Percentiles rank a stretch among this genome's conserved stretches.
phyloP scores from a whole-genome alignment of 2,888 invertebrate genomes.

The Yponomeuta plumbellus region DNA sequence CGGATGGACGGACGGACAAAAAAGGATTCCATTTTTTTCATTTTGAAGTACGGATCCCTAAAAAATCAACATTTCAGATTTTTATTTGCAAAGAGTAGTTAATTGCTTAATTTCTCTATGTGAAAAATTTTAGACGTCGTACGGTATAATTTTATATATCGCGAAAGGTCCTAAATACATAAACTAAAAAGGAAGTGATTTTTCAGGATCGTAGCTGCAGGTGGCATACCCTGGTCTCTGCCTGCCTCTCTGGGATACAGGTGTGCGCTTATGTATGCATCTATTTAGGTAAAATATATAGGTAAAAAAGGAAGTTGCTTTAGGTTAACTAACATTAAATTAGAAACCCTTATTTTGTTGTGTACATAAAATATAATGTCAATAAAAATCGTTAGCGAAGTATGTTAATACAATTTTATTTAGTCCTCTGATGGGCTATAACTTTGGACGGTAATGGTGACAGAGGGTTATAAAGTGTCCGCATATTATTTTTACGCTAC shows the following conservation, averaged over 20 bases:
- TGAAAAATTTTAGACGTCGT: neutral
- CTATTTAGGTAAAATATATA: too few relatives aligned
- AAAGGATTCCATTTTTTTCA: too few relatives aligned
- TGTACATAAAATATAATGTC: neutral
- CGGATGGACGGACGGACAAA: too few relatives aligned
- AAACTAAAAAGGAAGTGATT: too few relatives aligned
- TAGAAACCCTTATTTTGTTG: neutral
- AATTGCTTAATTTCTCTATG: neutral
- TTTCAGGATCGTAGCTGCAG: too few relatives aligned
- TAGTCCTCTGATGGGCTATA: slow-evolving; percentile 12
- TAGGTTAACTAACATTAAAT: neutral
- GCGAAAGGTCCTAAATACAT: neutral
- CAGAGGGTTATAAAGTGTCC: slow-evolving; percentile 14
- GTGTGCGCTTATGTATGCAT: too few relatives aligned
- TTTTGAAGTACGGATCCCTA: too few relatives aligned
- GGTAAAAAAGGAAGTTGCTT: neutral
- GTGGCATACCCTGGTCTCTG: too few relatives aligned
- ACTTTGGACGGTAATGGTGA: slow-evolving; percentile 11
- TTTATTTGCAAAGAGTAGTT: neutral
- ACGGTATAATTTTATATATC: neutral
- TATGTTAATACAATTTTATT: slow-evolving; percentile 17
- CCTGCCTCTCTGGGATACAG: too few relatives aligned
- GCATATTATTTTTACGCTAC: slow-evolving; percentile 16
- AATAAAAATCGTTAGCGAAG: slow-evolving; percentile 12
- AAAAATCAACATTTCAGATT: too few relatives aligned